phyloP scores from a whole-genome alignment of 2,888 invertebrate genomes.

The Drosophila phalerata region DNA sequence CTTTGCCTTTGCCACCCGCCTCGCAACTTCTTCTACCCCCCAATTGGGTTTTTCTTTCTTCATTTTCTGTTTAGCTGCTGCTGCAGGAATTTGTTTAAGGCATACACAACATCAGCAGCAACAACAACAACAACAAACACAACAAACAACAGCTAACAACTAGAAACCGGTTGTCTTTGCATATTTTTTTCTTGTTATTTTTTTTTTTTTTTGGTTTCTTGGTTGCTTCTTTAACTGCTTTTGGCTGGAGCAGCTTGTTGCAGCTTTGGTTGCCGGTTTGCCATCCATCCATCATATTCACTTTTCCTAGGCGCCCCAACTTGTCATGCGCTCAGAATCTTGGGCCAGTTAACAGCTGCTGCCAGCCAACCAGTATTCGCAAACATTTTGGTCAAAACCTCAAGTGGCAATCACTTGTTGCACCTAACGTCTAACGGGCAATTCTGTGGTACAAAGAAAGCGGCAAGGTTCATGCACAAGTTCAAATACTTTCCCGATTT shows the following conservation, averaged over 20 bases:
- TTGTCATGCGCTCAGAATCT: slow-evolving; percentile 29
- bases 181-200: slow-evolving; percentile 4
- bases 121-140: slow-evolving; percentile 10
- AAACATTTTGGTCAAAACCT: slow-evolving; percentile 3
- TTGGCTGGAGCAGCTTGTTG: slow-evolving; percentile 13
- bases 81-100: slow-evolving; percentile 55
- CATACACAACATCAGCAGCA: slow-evolving; percentile 31
- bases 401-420: slow-evolving; percentile 15
- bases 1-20: slow-evolving; percentile 12
- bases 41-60: slow-evolving; percentile 24
- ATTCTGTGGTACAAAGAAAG: slow-evolving; percentile 4
- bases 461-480: not conserved
- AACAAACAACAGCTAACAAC: slow-evolving; percentile 13
- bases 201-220: slow-evolving; percentile 6
- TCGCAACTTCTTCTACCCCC: slow-evolving; percentile 17
- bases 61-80: slow-evolving; percentile 33
- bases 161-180: slow-evolving; percentile 59
- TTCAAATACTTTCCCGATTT: not conserved
- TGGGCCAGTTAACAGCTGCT: slow-evolving; percentile 8
- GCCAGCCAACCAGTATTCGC: slow-evolving; percentile 1
- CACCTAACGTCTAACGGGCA: not conserved
- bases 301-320: slow-evolving; percentile 32
- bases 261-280: slow-evolving; percentile 12
- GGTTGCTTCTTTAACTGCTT: slow-evolving; percentile 12
- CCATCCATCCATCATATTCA: slow-evolving; percentile 49